Conservation (phyloP, 2,888 invertebrate genomes). For the Ennomos quercinarius region DNA sequence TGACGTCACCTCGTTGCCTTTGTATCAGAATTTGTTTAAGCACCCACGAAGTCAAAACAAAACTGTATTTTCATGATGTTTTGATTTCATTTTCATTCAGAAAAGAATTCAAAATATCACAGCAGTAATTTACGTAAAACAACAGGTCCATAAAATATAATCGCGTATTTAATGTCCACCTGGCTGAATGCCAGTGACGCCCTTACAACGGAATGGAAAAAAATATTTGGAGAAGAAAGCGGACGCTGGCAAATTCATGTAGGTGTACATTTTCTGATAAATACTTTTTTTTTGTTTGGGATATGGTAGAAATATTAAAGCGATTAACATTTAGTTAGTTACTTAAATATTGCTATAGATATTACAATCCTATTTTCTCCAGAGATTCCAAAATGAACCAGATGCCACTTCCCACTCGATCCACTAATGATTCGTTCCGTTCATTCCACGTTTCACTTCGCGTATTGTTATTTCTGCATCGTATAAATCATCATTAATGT, state of each 20-base stretch:
- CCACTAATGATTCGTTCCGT: conserved; percentile 21
- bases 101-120: background rate
- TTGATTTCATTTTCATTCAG: conserved; percentile 20
- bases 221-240: conserved; percentile 1
- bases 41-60: conserved; percentile 21
- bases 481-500: conserved; percentile 40
- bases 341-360: conserved; percentile 16
- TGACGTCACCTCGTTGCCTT: conserved; percentile 17
- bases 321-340: too few species aligned
- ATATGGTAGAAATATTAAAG: too few species aligned
- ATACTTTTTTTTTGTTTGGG: too few species aligned
- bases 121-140: conserved; percentile 3
- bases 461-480: conserved; percentile 41
- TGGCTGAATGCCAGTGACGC: conserved; percentile 20
- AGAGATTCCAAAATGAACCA: conserved; percentile 13
- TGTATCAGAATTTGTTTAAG: conserved; percentile 22
- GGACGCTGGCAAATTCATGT: background rate
- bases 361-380: conserved; percentile 5
- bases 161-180: conserved; percentile 9
- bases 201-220: background rate
- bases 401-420: conserved; percentile 2
- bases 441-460: conserved; percentile 25
- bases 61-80: conserved; percentile 23
- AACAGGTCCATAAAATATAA: conserved; percentile 20
- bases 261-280: too few species aligned